Evolutionary conservation across 2,797 vertebrate species (phyloP).

Genomic region (Psittacula derbiana): DNA sequence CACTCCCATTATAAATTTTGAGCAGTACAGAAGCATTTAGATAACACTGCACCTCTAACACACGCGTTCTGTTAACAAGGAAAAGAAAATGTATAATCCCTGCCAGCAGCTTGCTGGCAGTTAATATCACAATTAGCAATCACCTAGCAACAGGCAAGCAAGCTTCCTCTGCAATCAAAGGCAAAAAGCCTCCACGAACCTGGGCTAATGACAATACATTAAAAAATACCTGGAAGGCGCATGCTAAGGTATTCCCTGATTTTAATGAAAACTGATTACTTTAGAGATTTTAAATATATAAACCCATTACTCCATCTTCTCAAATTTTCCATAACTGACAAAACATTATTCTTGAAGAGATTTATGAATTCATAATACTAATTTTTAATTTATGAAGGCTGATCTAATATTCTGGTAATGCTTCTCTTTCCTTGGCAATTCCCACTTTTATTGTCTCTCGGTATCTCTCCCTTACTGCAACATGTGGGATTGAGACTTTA

Average conservation of each 20-base stretch:
- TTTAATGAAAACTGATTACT: constrained; percentile 28
- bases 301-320: not conserved
- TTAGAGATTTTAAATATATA: constrained; percentile 20
- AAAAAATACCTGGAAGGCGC: constrained; percentile 38
- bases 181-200: constrained; percentile 36
- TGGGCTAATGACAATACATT: constrained; percentile 57
- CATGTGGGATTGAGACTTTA: not conserved
- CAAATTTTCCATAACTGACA: not conserved
- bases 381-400: constrained; percentile 56
- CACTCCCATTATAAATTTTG: not conserved
- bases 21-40: constrained; percentile 23
- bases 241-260: constrained; percentile 33
- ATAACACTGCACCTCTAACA: constrained; percentile 21
- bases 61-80: constrained; percentile 59
- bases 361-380: constrained; percentile 26
- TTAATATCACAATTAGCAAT: constrained; percentile 77
- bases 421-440: constrained; percentile 8
- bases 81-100: constrained; percentile 61
- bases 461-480: not conserved
- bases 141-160: constrained; percentile 77
- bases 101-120: constrained; percentile 71
- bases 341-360: constrained; percentile 22
- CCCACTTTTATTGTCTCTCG: not conserved
- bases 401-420: constrained; percentile 42
- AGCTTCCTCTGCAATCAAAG: constrained; percentile 60